These are phyloP conservation scores for Chloromyia formosa DNA, from an alignment of 2,888 invertebrate species.

Conservation along the genomic window DNA sequence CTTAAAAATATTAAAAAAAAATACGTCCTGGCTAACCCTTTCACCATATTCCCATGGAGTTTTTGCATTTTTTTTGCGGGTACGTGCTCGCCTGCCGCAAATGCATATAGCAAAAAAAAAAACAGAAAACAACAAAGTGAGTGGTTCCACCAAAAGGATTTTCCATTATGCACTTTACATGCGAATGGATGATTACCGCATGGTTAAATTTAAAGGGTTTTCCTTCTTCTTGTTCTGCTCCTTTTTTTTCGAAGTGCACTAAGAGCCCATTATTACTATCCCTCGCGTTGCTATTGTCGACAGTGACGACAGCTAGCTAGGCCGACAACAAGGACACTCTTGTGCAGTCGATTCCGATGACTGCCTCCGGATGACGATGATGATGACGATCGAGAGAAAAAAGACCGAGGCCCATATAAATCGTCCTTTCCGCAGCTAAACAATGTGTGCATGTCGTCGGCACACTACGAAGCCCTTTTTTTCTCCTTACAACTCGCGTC, in stretches of 20 bases:
- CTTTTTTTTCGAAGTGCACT: constrained; percentile 6
- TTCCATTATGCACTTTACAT: constrained; percentile 41
- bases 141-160: constrained; percentile 20
- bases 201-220: constrained; percentile 35
- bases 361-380: too few species aligned
- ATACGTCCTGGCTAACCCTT: too few species aligned
- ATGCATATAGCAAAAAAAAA: too few species aligned
- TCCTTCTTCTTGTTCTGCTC: too few species aligned
- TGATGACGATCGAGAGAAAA: not conserved
- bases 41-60: too few species aligned
- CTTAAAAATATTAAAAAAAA: too few species aligned
- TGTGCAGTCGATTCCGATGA: constrained; percentile 9
- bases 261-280: constrained; percentile 41
- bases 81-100: too few species aligned
- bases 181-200: constrained; percentile 39
- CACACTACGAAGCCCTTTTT: too few species aligned
- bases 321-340: not conserved
- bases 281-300: constrained; percentile 21
- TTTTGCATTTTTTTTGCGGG: too few species aligned
- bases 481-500: not conserved
- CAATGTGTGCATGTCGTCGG: too few species aligned
- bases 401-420: not conserved
- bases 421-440: not conserved
- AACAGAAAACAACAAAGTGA: constrained; percentile 4
- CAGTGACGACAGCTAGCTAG: not conserved